These are phyloP conservation scores for Psammodynastes pulverulentus DNA, from an alignment of 2,113 vertebrate genomes.

Conservation along the genomic window DNA sequence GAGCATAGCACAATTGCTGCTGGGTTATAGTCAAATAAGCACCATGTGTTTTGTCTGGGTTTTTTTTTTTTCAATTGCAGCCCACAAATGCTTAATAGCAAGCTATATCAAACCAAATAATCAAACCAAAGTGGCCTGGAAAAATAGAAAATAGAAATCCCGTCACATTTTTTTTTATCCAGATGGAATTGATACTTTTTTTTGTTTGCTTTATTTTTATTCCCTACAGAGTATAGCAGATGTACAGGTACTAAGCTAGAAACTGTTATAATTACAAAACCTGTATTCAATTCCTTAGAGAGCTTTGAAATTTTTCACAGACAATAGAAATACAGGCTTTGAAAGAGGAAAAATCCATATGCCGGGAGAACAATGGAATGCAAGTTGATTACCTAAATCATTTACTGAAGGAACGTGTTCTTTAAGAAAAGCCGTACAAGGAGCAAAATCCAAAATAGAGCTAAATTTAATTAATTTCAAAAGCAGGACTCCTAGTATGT, in stretches of 20 bases:
- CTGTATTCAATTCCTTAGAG: conserved; percentile 57
- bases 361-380: conserved; percentile 53
- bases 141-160: conserved; percentile 55
- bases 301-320: conserved; percentile 62
- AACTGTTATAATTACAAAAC: conserved; percentile 67
- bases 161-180: conserved; percentile 48
- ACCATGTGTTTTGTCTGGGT: conserved; percentile 3
- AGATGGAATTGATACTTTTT: conserved; percentile 54
- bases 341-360: conserved; percentile 58
- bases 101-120: conserved; percentile 60
- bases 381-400: conserved; percentile 65
- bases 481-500: background rate
- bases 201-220: conserved; percentile 50
- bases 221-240: conserved; percentile 57
- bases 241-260: conserved; percentile 62
- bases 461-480: conserved; percentile 50
- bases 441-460: conserved; percentile 42
- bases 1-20: background rate
- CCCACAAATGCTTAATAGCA: conserved; percentile 40
- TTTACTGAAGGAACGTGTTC: conserved; percentile 61
- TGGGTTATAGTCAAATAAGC: background rate
- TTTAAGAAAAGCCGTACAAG: conserved; percentile 50
- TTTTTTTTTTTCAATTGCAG: conserved; percentile 38
- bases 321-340: conserved; percentile 54
- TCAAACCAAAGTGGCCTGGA: conserved; percentile 47